A percentile compares a stretch with the other conserved stretches of the same genome.
Evolutionary conservation across 2,113 vertebrate genomes (phyloP).

Genomic region (Hirundichthys speculiger): DNA sequence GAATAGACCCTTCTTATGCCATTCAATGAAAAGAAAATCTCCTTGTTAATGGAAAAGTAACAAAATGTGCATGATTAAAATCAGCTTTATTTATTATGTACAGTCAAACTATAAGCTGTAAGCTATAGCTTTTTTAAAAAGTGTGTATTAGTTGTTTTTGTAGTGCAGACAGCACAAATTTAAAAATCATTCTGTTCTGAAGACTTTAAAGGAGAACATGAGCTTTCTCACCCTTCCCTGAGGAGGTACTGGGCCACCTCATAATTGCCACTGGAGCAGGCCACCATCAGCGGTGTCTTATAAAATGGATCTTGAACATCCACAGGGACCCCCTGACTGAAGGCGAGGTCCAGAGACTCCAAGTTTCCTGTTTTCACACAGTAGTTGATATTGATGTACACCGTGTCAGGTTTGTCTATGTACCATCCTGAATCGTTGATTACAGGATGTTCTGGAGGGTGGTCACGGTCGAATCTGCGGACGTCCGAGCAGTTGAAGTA

Average conservation of each 20-base stretch:
- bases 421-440: constrained; percentile 93
- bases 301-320: constrained; percentile 88
- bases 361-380: constrained; percentile 85
- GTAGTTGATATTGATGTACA: constrained; percentile 84
- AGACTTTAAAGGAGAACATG: background rate
- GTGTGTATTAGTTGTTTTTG: too few species aligned
- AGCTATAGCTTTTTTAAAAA: too few species aligned
- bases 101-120: too few species aligned
- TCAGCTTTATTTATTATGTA: too few species aligned
- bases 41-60: too few species aligned
- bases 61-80: too few species aligned
- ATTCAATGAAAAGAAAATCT: too few species aligned
- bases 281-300: constrained; percentile 92
- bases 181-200: background rate
- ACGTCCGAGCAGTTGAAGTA: constrained; percentile 74
- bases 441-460: constrained; percentile 84
- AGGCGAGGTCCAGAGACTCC: constrained; percentile 87
- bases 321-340: constrained; percentile 86
- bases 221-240: constrained; percentile 82
- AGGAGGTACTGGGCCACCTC: constrained; percentile 87
- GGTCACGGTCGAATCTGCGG: constrained; percentile 72
- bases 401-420: constrained; percentile 79
- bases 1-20: too few species aligned
- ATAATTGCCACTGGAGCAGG: constrained; percentile 85
- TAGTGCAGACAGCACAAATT: background rate